A percentile compares a stretch with the other conserved stretches of the same genome.
These are phyloP conservation scores for Hirtodrosophila duncani DNA, from an alignment of 2,888 invertebrate species.

Conservation along the genomic window DNA sequence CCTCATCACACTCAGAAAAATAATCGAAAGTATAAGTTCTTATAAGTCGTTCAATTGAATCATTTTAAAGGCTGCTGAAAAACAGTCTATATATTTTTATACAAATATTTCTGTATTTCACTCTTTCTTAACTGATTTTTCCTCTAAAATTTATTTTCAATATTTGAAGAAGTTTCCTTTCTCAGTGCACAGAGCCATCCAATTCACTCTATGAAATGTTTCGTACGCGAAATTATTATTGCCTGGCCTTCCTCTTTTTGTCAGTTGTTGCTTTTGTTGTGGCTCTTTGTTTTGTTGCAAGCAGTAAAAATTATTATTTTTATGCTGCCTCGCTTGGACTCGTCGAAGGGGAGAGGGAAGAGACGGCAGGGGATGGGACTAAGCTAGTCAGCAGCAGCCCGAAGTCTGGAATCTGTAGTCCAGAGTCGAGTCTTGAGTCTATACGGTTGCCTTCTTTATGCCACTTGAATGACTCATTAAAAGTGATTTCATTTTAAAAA, in stretches of 20 bases:
- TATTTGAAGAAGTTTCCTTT: too few relatives aligned
- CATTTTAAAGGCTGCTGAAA: too few relatives aligned
- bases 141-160: too few relatives aligned
- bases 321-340: conserved; percentile 32
- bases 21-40: too few relatives aligned
- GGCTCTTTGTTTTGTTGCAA: conserved; percentile 53
- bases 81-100: too few relatives aligned
- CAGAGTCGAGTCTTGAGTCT: conserved; percentile 10
- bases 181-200: too few relatives aligned
- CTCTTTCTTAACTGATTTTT: too few relatives aligned
- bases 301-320: conserved; percentile 64
- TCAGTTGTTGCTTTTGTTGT: conserved; percentile 7
- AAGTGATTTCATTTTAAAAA: conserved; percentile 71
- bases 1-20: too few relatives aligned
- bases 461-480: conserved; percentile 74
- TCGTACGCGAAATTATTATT: conserved; percentile 67
- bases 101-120: too few relatives aligned
- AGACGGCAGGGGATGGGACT: not conserved
- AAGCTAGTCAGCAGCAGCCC: conserved; percentile 29
- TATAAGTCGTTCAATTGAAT: too few relatives aligned
- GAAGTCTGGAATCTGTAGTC: conserved; percentile 7
- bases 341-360: not conserved
- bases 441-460: conserved; percentile 40
- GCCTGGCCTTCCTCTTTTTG: conserved; percentile 38
- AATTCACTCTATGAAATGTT: conserved; percentile 42